Evolutionary conservation across 2,797 vertebrate genomes (phyloP).

Genomic region (Hephaestus fuliginosus): DNA sequence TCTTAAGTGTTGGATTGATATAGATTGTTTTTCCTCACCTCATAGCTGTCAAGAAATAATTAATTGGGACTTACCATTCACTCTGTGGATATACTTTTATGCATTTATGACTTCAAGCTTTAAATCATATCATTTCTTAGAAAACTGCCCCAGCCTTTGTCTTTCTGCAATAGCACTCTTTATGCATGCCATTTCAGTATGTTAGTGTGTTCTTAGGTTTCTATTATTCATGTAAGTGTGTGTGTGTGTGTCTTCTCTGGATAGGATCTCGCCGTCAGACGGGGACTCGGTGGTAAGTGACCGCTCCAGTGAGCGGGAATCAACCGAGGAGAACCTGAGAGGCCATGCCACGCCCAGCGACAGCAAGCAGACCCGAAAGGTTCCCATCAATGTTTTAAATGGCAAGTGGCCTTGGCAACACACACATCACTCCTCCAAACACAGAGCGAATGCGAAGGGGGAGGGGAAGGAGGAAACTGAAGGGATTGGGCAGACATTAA

Average conservation of each 20-base stretch:
- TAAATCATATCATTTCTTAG: slow-evolving; percentile 15
- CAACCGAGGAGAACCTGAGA: slow-evolving; percentile 88
- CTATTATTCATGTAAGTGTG: slow-evolving; percentile 67
- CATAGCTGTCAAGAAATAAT: not conserved
- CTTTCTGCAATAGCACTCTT: slow-evolving; percentile 33
- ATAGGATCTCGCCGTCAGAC: slow-evolving; percentile 94
- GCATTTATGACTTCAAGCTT: not conserved
- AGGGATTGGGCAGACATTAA: slow-evolving; percentile 34
- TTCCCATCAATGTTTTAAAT: slow-evolving; percentile 86
- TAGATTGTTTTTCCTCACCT: slow-evolving; percentile 3
- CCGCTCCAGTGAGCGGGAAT: slow-evolving; percentile 92
- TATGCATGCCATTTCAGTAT: slow-evolving; percentile 51
- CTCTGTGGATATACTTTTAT: slow-evolving; percentile 14
- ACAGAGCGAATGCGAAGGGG: slow-evolving; percentile 21
- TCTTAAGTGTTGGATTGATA: not conserved
- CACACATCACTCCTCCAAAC: slow-evolving; percentile 49
- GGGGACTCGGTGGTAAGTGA: slow-evolving; percentile 94
- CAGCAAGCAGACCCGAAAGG: slow-evolving; percentile 87
- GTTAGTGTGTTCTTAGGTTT: slow-evolving; percentile 30
- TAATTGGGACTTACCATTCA: slow-evolving; percentile 19
- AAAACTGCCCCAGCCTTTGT: slow-evolving; percentile 30
- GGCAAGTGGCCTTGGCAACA: slow-evolving; percentile 83
- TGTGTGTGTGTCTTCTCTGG: slow-evolving; percentile 42
- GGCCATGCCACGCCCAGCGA: slow-evolving; percentile 80
- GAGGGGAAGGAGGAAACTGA: slow-evolving; percentile 6